Evolutionary conservation across 2,888 invertebrate species (phyloP).

Genomic region (Synergus laeviventris): DNA sequence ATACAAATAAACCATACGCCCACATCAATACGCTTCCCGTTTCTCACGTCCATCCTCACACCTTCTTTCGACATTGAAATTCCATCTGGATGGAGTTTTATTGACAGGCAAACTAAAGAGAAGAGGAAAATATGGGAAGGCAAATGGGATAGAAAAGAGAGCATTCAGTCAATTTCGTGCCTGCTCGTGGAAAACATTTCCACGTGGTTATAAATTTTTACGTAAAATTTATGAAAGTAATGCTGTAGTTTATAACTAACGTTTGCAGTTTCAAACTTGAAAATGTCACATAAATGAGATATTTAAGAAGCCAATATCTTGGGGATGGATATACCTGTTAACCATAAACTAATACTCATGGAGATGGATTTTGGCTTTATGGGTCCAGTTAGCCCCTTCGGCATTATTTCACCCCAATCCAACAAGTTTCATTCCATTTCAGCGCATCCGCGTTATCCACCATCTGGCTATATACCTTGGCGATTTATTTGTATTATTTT

Average conservation of each 20-base stretch:
- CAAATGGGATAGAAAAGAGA: neutral
- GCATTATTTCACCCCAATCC: constrained; percentile 65
- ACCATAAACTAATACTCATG: constrained; percentile 66
- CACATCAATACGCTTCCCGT: neutral
- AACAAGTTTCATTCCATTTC: constrained; percentile 59
- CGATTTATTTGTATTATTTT: constrained; percentile 69
- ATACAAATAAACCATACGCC: constrained; percentile 46
- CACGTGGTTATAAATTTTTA: too few relatives aligned
- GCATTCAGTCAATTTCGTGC: neutral
- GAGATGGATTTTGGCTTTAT: constrained; percentile 52
- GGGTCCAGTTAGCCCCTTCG: constrained; percentile 63
- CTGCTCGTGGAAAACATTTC: too few relatives aligned
- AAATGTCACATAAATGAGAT: neutral
- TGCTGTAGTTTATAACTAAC: too few relatives aligned
- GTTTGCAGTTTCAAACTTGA: too few relatives aligned
- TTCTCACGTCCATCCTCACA: neutral
- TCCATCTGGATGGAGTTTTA: constrained; percentile 66
- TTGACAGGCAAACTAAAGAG: constrained; percentile 47
- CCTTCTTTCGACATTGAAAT: constrained; percentile 64
- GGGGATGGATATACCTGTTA: constrained; percentile 59
- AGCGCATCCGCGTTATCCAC: constrained; percentile 62
- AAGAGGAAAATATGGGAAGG: neutral
- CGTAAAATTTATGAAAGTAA: too few relatives aligned
- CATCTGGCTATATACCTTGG: constrained; percentile 66
- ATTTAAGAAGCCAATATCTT: neutral